Conservation (phyloP, 2,888 invertebrate species). For the Elaeidobius kamerunicus region DNA sequence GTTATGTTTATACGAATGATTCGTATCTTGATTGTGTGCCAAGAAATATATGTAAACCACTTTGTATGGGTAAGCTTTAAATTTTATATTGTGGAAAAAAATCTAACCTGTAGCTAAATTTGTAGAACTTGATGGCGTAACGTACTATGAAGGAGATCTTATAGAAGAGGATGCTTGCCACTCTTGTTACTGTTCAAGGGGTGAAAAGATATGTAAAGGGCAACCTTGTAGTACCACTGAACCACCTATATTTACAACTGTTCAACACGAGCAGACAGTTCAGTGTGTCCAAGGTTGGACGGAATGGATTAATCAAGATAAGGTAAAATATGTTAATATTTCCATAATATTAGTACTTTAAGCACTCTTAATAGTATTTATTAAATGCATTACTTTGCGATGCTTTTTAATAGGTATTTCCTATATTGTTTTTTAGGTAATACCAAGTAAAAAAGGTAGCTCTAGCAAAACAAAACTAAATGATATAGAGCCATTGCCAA, state of each 20-base stretch:
- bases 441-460: conserved; percentile 39
- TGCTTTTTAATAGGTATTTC: no score
- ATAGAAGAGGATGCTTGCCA: conserved; percentile 76
- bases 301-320: conserved; percentile 68
- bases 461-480: conserved; percentile 43
- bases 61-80: conserved; percentile 53
- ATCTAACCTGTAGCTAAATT: no score
- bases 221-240: conserved; percentile 59
- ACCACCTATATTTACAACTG: conserved; percentile 31
- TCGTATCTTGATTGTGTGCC: conserved; percentile 72
- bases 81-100: no score
- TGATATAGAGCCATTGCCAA: conserved; percentile 61
- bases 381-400: no score
- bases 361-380: no score
- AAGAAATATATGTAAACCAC: conserved; percentile 63
- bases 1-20: conserved; percentile 69
- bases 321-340: no score
- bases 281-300: conserved; percentile 63
- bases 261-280: conserved; percentile 30
- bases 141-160: conserved; percentile 71
- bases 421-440: conserved; percentile 4
- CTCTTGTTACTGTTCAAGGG: conserved; percentile 72
- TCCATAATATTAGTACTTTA: no score
- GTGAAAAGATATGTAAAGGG: conserved; percentile 67
- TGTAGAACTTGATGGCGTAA: conserved; percentile 58